Base-by-base conservation (phyloP, 1,140 invertebrate genomes). In the Grapholita molesta region DNA sequence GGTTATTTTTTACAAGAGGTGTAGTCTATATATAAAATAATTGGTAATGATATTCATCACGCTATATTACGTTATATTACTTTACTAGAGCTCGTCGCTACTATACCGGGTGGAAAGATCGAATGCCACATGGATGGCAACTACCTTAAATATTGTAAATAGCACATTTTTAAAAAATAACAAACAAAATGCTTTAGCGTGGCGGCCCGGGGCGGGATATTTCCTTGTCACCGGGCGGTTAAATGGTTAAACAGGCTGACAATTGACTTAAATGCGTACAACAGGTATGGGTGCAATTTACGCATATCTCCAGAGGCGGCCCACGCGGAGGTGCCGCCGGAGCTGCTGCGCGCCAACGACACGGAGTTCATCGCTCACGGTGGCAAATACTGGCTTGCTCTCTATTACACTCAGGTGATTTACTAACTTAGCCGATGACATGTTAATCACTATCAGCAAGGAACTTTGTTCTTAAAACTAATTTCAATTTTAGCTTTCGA, bases 211-310 rank as follows among this genome's bases (percentile, higher is more conserved):
- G n/a, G n/a, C n/a, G n/a, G n/a, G n/a, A n/a, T n/a, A n/a, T n/a
- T n/a, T n/a, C n/a, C n/a, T n/a, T n/a, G n/a, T n/a, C n/a, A n/a
- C n/a, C n/a, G n/a, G n/a, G n/a, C n/a, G n/a, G n/a, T n/a, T n/a
- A n/a, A n/a, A 38, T 38, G 35, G 23, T 61, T 8, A 48, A n/a
- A 48, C 8, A 21, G 42, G 42, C 2, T 18, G 18, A 48, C 21
- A 18, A 48, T 48, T 42, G 18, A 7, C n/a, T n/a, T n/a, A n/a
- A 48, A 21, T 48, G 42, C 8, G n/a, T 48, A 21, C 18, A 48
- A 48, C 66, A 91, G 89, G 89, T 91, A 91, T 53, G 87, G 87
- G 5, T 91, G 89, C 70, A 88, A 91, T 61, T 74, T 91, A 0
- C 82, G 76, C 7, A 89, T 91, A 35, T 80, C 87, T 0, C 82